Evolutionary conservation across 2,113 vertebrate species (phyloP).

Genomic region (Megatriorchis doriae): DNA sequence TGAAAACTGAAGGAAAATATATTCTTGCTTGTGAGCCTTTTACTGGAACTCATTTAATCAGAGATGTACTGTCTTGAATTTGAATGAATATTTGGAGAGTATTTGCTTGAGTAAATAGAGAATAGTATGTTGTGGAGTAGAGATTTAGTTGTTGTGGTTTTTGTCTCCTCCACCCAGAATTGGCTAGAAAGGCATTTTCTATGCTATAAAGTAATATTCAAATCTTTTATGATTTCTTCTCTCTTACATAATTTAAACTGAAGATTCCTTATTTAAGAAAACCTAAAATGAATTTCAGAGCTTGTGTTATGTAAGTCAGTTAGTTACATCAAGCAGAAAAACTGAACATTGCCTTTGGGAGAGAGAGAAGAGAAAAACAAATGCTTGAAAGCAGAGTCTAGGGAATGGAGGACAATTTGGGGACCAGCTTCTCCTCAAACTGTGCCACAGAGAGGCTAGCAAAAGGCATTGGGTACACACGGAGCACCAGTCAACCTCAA

Average conservation of each 20-base stretch:
- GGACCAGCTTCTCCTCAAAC: background rate
- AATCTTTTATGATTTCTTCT: slow-evolving; percentile 28
- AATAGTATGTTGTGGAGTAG: background rate
- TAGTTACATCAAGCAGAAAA: slow-evolving; percentile 63
- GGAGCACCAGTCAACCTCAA: background rate
- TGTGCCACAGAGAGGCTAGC: background rate
- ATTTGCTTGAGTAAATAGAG: background rate
- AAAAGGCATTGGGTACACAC: background rate
- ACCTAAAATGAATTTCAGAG: slow-evolving; percentile 45
- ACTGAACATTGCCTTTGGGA: slow-evolving; percentile 47
- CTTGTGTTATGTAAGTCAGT: slow-evolving; percentile 53
- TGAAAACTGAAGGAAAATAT: background rate
- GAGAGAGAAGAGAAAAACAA: background rate
- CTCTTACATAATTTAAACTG: slow-evolving; percentile 48
- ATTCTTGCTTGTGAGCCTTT: background rate
- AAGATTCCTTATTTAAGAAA: slow-evolving; percentile 58
- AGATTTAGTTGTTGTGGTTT: background rate
- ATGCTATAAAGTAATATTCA: background rate
- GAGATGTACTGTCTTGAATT: background rate
- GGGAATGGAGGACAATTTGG: slow-evolving; percentile 5
- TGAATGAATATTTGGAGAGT: background rate
- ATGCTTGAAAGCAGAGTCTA: slow-evolving; percentile 28
- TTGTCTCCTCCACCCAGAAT: background rate
- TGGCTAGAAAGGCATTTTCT: background rate
- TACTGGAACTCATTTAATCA: background rate